These are phyloP conservation scores for Mamestra configurata DNA, from an alignment of 1,140 invertebrate species.

Conservation along the genomic window DNA sequence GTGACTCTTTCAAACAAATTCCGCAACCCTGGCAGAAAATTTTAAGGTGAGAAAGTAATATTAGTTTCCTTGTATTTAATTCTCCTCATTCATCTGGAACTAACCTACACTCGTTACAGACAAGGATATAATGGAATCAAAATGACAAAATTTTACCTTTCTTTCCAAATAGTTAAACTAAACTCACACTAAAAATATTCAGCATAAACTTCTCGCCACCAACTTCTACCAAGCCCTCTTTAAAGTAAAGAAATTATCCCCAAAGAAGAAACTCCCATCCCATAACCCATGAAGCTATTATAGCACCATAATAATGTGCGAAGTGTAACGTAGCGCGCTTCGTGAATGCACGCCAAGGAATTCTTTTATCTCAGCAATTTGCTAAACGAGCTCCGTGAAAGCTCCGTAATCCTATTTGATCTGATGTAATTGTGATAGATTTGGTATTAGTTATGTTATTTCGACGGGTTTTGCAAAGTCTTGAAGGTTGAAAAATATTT, in stretches of 20 bases:
- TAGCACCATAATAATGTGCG: conserved; percentile 54
- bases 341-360: conserved; percentile 59
- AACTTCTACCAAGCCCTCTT: background rate
- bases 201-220: background rate
- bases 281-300: conserved; percentile 47
- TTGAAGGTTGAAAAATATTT: no score
- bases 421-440: conserved; percentile 49
- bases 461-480: background rate
- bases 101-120: no score
- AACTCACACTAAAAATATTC: background rate
- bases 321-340: conserved; percentile 55
- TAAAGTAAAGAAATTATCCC: conserved; percentile 6
- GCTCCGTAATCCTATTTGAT: conserved; percentile 47
- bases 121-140: no score
- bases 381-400: conserved; percentile 54
- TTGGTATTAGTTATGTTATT: background rate
- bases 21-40: no score
- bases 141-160: no score
- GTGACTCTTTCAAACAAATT: no score
- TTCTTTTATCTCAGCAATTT: conserved; percentile 61
- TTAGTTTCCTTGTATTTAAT: no score
- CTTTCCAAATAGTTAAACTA: no score
- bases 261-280: conserved; percentile 32
- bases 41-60: no score
- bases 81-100: no score